Percentiles rank a stretch among this genome's conserved stretches.
phyloP scores from a whole-genome alignment of 2,888 invertebrate genomes.

The Papilio demoleus region DNA sequence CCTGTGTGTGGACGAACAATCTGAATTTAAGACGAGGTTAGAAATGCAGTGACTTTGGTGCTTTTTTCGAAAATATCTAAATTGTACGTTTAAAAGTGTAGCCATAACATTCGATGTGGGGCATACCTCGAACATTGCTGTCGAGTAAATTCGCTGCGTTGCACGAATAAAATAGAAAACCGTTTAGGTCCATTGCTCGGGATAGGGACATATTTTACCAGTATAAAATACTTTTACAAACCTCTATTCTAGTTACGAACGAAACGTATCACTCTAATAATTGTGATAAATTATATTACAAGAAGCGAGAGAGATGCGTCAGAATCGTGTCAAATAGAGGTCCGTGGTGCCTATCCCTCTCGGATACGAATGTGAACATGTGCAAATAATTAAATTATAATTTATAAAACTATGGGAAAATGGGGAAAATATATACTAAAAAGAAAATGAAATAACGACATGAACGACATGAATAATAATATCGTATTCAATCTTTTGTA shows the following conservation, averaged over 20 bases:
- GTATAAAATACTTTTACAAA: conserved; percentile 16
- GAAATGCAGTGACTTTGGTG: too few species aligned
- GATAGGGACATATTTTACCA: conserved; percentile 14
- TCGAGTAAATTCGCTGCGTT: conserved; percentile 22
- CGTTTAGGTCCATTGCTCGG: conserved; percentile 29
- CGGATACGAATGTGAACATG: too few species aligned
- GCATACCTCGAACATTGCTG: conserved; percentile 12
- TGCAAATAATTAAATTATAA: too few species aligned
- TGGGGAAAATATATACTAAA: too few species aligned
- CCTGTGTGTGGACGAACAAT: too few species aligned
- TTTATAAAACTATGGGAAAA: too few species aligned
- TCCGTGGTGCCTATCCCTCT: too few species aligned
- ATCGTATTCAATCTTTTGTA: not conserved
- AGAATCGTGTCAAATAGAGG: too few species aligned
- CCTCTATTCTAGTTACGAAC: conserved; percentile 5
- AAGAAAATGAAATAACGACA: too few species aligned
- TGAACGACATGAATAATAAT: too few species aligned
- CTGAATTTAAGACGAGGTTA: too few species aligned
- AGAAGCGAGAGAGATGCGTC: too few species aligned
- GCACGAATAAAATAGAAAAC: conserved; percentile 32
- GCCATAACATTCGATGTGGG: not conserved
- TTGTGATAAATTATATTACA: not conserved
- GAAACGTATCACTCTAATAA: not conserved
- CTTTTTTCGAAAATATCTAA: conserved; percentile 1
- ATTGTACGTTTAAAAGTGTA: conserved; percentile 5